These are phyloP conservation scores for Andrena hattorfiana DNA, from an alignment of 2,888 invertebrate genomes.

Conservation along the genomic window DNA sequence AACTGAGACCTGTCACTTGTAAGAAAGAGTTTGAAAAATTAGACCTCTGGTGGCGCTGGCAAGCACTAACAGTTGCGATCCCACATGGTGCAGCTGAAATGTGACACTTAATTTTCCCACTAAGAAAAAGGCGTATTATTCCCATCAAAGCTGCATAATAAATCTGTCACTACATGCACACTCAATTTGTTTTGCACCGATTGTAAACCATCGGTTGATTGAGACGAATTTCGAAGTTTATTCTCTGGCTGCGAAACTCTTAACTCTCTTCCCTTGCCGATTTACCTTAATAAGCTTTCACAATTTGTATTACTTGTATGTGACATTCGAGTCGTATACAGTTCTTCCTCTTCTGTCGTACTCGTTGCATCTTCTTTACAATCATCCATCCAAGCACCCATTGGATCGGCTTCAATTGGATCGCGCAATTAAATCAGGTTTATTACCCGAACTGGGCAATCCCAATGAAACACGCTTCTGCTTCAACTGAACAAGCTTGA, in stretches of 20 bases:
- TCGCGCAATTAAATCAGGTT: not conserved
- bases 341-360: not conserved
- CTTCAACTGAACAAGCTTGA: no score
- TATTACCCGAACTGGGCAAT: not conserved
- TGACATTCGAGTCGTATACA: not conserved
- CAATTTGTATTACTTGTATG: not conserved
- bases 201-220: not conserved
- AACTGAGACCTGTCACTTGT: no score
- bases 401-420: not conserved
- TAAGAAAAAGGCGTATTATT: not conserved
- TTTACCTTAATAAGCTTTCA: not conserved
- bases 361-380: not conserved
- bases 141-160: not conserved
- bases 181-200: not conserved
- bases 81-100: not conserved
- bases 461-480: not conserved
- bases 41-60: no score
- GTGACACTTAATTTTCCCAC: not conserved
- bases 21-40: no score
- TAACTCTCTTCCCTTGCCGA: no score
- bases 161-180: not conserved
- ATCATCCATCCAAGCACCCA: not conserved
- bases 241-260: no score
- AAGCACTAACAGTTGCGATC: no score
- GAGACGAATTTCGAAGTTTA: not conserved